These are phyloP conservation scores for Cebidichthys violaceus DNA, from an alignment of 2,113 vertebrate genomes.

Conservation along the genomic window DNA sequence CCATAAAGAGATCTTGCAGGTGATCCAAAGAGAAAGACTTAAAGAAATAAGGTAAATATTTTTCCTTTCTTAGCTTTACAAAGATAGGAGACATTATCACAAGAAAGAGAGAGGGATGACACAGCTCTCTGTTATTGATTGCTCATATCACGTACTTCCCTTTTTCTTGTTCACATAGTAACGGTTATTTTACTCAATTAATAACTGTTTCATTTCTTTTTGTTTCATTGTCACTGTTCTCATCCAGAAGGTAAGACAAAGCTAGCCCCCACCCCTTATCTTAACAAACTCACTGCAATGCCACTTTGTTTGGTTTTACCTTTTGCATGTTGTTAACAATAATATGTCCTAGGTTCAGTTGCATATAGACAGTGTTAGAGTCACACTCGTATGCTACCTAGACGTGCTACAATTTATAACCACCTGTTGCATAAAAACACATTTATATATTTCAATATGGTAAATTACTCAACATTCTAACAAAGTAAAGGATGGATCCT, in stretches of 20 bases:
- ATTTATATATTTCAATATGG: background rate
- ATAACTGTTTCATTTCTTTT: conserved; percentile 82
- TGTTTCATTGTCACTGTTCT: conserved; percentile 83
- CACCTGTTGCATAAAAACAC: conserved; percentile 57
- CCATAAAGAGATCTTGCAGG: conserved; percentile 99
- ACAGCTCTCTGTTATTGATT: conserved; percentile 17
- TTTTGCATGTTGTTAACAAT: conserved; percentile 83
- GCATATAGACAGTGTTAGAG: conserved; percentile 36
- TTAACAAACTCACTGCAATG: conserved; percentile 73
- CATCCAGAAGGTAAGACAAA: conserved; percentile 88
- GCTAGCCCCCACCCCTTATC: conserved; percentile 25
- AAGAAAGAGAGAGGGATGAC: background rate
- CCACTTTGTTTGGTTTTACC: conserved; percentile 57
- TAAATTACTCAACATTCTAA: background rate
- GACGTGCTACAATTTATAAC: background rate
- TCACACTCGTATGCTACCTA: background rate
- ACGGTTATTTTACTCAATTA: conserved; percentile 56
- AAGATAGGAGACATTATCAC: conserved; percentile 13
- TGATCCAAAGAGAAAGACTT: conserved; percentile 96
- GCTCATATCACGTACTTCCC: conserved; percentile 37
- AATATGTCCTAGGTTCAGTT: conserved; percentile 60
- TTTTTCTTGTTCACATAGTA: conserved; percentile 48
- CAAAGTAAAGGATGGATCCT: background rate
- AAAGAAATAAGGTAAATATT: conserved; percentile 95
- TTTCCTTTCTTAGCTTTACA: background rate